A percentile compares a stretch with the other conserved stretches of the same genome.
phyloP scores from a whole-genome alignment of 2,113 vertebrate species.

The Cheirogaleus medius region DNA sequence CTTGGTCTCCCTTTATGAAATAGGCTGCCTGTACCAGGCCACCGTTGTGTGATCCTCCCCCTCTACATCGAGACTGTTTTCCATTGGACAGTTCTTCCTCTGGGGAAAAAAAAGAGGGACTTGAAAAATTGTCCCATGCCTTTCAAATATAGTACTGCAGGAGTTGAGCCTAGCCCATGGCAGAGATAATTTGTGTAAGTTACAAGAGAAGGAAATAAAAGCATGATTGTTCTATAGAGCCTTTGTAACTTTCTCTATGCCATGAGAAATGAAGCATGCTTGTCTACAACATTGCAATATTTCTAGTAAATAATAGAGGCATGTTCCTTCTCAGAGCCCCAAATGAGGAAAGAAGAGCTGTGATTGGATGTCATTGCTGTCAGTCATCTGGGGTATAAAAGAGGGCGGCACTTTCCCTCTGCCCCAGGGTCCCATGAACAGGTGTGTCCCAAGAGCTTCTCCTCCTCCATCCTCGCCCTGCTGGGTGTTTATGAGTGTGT shows the following conservation, averaged over 20 bases:
- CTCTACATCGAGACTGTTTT: not conserved
- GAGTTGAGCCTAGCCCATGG: not conserved
- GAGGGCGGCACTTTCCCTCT: too few relatives aligned
- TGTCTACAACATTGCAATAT: not conserved
- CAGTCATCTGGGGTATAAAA: not conserved
- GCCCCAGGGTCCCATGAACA: not conserved
- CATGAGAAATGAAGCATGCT: not conserved
- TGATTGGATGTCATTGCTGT: not conserved
- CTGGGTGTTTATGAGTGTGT: too few relatives aligned
- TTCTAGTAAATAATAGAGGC: not conserved
- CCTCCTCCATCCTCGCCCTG: too few relatives aligned
- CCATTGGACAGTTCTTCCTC: not conserved
- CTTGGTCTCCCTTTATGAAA: not conserved
- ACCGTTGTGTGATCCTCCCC: not conserved
- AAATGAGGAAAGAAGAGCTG: not conserved
- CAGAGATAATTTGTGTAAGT: not conserved
- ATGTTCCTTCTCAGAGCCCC: not conserved
- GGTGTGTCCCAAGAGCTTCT: not conserved
- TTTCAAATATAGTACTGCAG: not conserved
- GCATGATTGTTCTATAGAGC: not conserved
- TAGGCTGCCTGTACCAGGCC: not conserved
- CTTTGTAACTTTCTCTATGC: not conserved
- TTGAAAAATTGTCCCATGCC: not conserved
- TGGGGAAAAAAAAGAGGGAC: not conserved
- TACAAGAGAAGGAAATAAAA: not conserved